Conservation (phyloP, 2,888 invertebrate genomes). For the Strigamia crassipes region DNA sequence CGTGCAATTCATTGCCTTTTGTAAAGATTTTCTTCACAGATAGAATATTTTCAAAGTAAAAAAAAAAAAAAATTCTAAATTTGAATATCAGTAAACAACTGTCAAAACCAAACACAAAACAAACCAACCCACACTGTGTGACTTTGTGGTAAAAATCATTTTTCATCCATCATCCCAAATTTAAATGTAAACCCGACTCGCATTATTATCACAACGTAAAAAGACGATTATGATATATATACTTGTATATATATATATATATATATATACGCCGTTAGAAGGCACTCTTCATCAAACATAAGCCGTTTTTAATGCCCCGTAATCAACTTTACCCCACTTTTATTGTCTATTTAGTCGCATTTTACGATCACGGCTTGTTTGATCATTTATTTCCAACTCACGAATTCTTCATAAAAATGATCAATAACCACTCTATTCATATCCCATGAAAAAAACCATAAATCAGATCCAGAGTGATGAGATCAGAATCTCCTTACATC, state of each 20-base stretch:
- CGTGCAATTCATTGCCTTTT: not conserved
- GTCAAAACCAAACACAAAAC: too few species aligned
- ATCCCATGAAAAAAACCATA: not conserved
- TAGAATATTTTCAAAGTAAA: not conserved
- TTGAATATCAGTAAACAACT: not conserved
- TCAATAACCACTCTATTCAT: not conserved
- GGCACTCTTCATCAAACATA: not conserved
- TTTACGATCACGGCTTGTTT: not conserved
- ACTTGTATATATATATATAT: too few species aligned
- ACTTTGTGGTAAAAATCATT: not conserved
- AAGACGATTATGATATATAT: not conserved
- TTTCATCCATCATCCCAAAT: not conserved
- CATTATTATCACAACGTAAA: not conserved
- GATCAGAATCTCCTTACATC: not conserved
- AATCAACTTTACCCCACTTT: constrained; percentile 17
- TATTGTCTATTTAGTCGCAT: not conserved
- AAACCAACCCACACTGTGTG: too few species aligned
- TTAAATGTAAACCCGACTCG: not conserved
- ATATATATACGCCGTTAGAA: not conserved
- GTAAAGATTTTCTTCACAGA: not conserved
- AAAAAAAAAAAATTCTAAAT: not conserved
- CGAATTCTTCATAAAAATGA: not conserved
- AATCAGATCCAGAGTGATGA: not conserved
- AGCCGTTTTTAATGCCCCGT: not conserved
- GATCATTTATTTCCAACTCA: constrained; percentile 27